These are phyloP conservation scores for Rhodophaea formosa DNA, from an alignment of 2,888 invertebrate species.

Conservation along the genomic window DNA sequence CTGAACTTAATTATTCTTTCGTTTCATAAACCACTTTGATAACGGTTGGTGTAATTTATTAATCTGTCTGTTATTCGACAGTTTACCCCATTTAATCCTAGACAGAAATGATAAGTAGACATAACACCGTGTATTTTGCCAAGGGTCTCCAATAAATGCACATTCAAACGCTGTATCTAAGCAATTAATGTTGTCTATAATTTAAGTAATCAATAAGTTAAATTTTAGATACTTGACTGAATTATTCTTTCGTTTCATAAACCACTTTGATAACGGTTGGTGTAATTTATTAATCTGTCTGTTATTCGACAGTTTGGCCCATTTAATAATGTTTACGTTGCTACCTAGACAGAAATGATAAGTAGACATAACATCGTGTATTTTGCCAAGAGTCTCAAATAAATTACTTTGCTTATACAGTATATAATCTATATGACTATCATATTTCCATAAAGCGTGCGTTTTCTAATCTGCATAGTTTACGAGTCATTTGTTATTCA, in stretches of 20 bases:
- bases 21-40: constrained; percentile 1
- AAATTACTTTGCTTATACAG: background rate
- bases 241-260: background rate
- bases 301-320: background rate
- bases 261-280: constrained; percentile 1
- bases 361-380: constrained; percentile 19
- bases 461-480: background rate
- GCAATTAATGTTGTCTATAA: too few species aligned
- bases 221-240: background rate
- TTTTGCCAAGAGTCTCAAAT: background rate
- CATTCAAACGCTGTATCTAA: too few species aligned
- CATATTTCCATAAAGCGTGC: background rate
- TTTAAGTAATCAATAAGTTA: too few species aligned
- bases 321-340: constrained; percentile 9
- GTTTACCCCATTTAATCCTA: constrained; percentile 4
- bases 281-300: background rate
- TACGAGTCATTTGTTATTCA: background rate
- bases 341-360: constrained; percentile 1
- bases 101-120: constrained; percentile 1
- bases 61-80: background rate
- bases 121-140: constrained; percentile 19
- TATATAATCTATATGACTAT: background rate
- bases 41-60: background rate
- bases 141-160: background rate
- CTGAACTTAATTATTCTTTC: background rate